Base-by-base conservation (phyloP, 2,113 vertebrate genomes). In the Muntiacus muntjak region DNA sequence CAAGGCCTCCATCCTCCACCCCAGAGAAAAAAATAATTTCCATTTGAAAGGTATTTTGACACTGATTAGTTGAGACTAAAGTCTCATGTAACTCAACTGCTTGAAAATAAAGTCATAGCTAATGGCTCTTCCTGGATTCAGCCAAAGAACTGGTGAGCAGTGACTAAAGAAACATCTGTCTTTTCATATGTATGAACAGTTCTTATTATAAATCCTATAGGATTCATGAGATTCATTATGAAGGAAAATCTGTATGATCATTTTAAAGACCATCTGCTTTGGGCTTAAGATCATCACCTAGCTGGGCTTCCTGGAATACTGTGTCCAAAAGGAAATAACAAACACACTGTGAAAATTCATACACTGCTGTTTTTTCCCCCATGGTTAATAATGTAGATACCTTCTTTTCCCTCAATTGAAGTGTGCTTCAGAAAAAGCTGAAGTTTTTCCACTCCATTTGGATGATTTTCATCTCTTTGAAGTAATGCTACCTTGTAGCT, bases 241-340 rank as follows among this genome's bases (percentile, higher is more conserved):
- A 92, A 58, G 93, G 55, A 98, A n/a, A 96, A 97, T 98, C 95
- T 97, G 96, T 97, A 97, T 82, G 95, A 98, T 98, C 97, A 97
- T 98, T 98, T 96, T 94, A 97, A 98, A 98, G 97, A 98, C 98
- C 98, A 98, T 99, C 98, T 99, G 98, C 95, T 99, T 96, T 94
- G 94, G 79, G 97, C 97, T 94, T 98, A 96, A 94, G 97, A 97
- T 96, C 95, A 87, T 96, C 98, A 98, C 98, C 98, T 98, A 97
- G 89, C 98, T 95, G 95, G 97, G 93, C 92, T 98, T 97, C 98
- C 92, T 96, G 89, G 89, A 98, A 81, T 30, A 50, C 50, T 54
- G n/a, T 55, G 95, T 95, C 97, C 98, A 93, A 91, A 54, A 98
- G 97, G 93, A 98, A 98, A 98, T 94, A 98, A 96, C 43, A 98